Evolutionary conservation across 2,888 invertebrate genomes (phyloP), one percentile per base, ranked within the genome.

Genomic region (Tetragnatha montana): DNA sequence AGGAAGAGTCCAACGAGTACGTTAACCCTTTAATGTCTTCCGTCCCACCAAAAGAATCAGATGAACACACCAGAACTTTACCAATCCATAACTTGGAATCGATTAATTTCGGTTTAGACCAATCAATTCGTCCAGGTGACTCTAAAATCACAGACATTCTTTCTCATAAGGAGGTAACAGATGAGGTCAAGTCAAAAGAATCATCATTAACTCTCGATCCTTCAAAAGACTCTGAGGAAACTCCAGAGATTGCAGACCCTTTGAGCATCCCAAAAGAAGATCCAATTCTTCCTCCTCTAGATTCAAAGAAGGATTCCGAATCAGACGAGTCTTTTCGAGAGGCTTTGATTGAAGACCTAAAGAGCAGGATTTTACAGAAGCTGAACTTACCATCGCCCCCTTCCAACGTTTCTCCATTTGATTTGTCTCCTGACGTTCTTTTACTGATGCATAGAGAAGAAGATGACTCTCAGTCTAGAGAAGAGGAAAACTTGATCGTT

Each of bases 401-500:
- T 6, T 22, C 22, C 1, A 69, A 49, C 50, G 1, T 69, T 4
- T 47, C 75, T 35, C 17, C 60, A n/a, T 21, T 49, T 4, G n/a
- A 12, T 17, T 17, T 87, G 6, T 51, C 87, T 22, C n/a, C 21
- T 6, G 70, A 87, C 4, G 50, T 81, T 49, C 76, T 87, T 8
- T 17, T 68, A 21, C 6, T 70, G 50, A 7, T 87, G 71, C 75
- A 19, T 10, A 17, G 49, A 74, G 47, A 81, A n/a, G 70, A 86
- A 17, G 69, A 74, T 21, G 22, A 50, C 7, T 49, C 87, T 6
- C 47, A n/a, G 7, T 12, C 69, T 8, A 70, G 81, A 70, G 49
- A 49, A 47, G 74, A 81, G 12, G 74, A 87, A n/a, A 70, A 81
- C 35, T 10, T 87, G 50, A 76, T 87, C 0, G n/a, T 81, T 1